Base-by-base conservation (phyloP, 2,797 vertebrate species). In the Salmo trutta region DNA sequence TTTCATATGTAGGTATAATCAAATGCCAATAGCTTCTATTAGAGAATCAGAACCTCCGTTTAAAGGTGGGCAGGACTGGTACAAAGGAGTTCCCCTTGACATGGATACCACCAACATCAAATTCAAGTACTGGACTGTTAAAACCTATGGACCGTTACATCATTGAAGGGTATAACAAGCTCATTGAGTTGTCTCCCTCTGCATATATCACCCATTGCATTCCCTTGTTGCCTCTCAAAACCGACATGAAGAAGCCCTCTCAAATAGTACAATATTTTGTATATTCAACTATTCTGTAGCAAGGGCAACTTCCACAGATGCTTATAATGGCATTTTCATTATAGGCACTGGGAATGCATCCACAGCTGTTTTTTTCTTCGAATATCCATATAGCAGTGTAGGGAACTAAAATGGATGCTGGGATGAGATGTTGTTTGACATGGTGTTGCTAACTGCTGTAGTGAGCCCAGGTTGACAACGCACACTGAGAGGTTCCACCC, bases 401-500 rank as follows among this genome's bases (percentile, higher is more conserved):
- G 87, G 74, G 31, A 47, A 86, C 82, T 85, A 90, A 92, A 90
- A 91, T 93, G 91, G 90, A 89, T 81, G 90, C 89, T 83, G 84
- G 52, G 78, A 82, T 90, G 88, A 88, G 85, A 88, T 79, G 17
- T 77, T 81, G 84, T 83, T 89, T 90, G 82, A 88, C 88, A 82
- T 59, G 83, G 88, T 80, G 88, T 90, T 90, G 89, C 79, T 79
- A 82, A 83, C 84, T 19, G 73, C 79, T 81, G 65, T 6, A 84
- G 85, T 84, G 90, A 89, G 89, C 87, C 87, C 87, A 82, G 88
- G 88, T 91, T 84, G 89, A 89, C 82, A 54, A 86, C 52, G 81
- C 85, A 81, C 77, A 68, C 82, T n/a, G 36, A 80, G 78, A 76
- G 86, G 79, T 77, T 72, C 68, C 27, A 66, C 77, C 79, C 83